Evolutionary conservation across 1,140 invertebrate genomes (phyloP).

Genomic region (Colletes latitarsis): DNA sequence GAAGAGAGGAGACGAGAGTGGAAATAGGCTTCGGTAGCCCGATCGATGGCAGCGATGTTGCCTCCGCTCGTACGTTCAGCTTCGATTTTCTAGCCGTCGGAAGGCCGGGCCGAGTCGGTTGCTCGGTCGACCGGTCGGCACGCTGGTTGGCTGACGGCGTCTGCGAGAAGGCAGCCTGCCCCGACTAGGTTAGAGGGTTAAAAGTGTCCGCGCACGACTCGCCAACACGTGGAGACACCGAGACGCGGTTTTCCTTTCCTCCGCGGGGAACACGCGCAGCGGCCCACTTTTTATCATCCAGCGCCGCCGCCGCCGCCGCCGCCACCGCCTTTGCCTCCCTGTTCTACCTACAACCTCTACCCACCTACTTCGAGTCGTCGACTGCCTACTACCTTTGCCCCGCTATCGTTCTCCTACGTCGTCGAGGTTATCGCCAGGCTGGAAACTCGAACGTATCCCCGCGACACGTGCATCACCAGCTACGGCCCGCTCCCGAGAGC

Average conservation of each 20-base stretch:
- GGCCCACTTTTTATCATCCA: constrained; percentile 14
- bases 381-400: constrained; percentile 1
- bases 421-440: constrained; percentile 7
- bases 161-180: background rate
- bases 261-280: constrained; percentile 7
- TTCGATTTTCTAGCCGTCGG: constrained; percentile 51
- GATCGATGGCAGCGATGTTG: constrained; percentile 56
- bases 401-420: background rate
- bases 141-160: constrained; percentile 33
- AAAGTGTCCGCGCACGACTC: constrained; percentile 40
- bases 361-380: background rate
- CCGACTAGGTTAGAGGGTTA: constrained; percentile 51
- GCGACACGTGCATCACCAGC: constrained; percentile 19
- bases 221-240: constrained; percentile 25
- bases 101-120: constrained; percentile 44
- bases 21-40: constrained; percentile 33
- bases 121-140: constrained; percentile 48
- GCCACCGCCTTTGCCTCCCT: background rate
- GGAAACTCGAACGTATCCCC: constrained; percentile 17
- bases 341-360: background rate
- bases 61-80: constrained; percentile 40
- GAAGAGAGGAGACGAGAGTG: constrained; percentile 22
- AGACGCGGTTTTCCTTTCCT: constrained; percentile 8
- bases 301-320: background rate
- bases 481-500: background rate